A percentile compares a stretch with the other conserved stretches of the same genome.
phyloP scores from a whole-genome alignment of 2,888 invertebrate genomes.

The Rhingia campestris region DNA sequence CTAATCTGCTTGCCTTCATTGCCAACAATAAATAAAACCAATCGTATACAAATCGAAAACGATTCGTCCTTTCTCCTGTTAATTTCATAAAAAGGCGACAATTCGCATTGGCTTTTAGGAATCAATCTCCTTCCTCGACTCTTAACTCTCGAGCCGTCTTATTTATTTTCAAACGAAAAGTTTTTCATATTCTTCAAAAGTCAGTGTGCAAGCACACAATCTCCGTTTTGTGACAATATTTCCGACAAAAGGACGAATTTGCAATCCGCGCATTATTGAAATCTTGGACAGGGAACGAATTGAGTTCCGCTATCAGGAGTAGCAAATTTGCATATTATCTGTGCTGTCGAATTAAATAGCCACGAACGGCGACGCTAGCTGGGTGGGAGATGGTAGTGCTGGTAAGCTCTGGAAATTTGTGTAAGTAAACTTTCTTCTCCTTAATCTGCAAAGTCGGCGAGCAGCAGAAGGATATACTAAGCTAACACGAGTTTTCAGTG shows the following conservation, averaged over 20 bases:
- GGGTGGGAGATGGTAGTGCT: background rate
- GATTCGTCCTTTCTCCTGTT: constrained; percentile 4
- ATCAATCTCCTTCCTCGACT: background rate
- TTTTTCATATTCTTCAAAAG: constrained; percentile 25
- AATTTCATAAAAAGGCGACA: constrained; percentile 26
- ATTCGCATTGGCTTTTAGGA: constrained; percentile 26
- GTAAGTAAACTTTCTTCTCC: constrained; percentile 31
- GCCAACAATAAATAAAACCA: background rate
- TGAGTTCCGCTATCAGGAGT: constrained; percentile 24
- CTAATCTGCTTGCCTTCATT: constrained; percentile 20
- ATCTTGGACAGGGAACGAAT: constrained; percentile 37
- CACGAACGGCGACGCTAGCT: background rate
- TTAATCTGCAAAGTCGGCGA: constrained; percentile 5
- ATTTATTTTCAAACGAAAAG: constrained; percentile 45
- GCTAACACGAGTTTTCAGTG: constrained; percentile 47
- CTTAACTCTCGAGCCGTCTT: constrained; percentile 3
- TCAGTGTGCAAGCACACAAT: constrained; percentile 5
- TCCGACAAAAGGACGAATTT: constrained; percentile 5
- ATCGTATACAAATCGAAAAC: background rate
- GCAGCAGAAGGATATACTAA: constrained; percentile 31
- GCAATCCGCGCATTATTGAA: constrained; percentile 37
- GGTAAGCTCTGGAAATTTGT: constrained; percentile 18
- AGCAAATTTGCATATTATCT: constrained; percentile 53
- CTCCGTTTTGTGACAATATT: background rate
- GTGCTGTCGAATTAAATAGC: constrained; percentile 46